Conservation (phyloP, 2,113 vertebrate species). For the Chlamydotis undulata region DNA sequence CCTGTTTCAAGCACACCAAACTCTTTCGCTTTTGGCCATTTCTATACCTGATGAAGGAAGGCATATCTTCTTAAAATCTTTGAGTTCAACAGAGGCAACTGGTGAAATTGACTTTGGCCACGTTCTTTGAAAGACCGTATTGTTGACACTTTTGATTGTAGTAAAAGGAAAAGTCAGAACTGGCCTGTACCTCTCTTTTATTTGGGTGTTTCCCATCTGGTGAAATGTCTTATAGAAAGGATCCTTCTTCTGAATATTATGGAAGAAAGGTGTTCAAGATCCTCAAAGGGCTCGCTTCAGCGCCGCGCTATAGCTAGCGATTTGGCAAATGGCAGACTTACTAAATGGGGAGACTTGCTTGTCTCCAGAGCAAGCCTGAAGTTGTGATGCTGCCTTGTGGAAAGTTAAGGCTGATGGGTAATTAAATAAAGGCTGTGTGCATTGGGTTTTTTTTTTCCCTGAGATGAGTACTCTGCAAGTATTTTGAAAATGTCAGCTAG, state of each 20-base stretch:
- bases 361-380: not conserved
- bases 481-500: constrained; percentile 1
- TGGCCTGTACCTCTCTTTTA: not conserved
- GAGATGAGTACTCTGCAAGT: not conserved
- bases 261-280: not conserved
- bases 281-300: not conserved
- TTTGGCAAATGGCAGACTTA: not conserved
- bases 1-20: not conserved
- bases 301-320: accelerated
- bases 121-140: accelerated
- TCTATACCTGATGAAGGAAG: not conserved
- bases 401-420: not conserved
- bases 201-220: not conserved
- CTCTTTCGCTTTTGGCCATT: not conserved
- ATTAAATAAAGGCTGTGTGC: not conserved
- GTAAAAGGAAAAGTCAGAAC: not conserved
- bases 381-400: not conserved
- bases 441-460: not conserved
- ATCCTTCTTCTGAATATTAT: not conserved
- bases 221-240: not conserved
- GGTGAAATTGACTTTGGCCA: not conserved
- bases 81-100: not conserved
- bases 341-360: not conserved
- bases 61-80: not conserved
- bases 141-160: not conserved